Evolutionary conservation across 2,113 vertebrate genomes (phyloP), one percentile per base, ranked within the genome.

Genomic region (Columba livia): DNA sequence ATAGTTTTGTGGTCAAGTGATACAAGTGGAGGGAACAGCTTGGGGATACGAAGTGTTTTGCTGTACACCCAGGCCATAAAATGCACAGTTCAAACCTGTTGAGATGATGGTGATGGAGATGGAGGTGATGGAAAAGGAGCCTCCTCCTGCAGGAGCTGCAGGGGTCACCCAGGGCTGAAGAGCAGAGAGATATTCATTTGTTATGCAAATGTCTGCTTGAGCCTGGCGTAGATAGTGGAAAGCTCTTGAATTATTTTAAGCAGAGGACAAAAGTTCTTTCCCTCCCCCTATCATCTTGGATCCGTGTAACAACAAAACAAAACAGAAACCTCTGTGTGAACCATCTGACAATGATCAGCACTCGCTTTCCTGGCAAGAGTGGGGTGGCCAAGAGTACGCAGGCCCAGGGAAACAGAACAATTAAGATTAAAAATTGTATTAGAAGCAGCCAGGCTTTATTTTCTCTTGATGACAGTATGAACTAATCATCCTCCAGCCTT

Each of bases 161-260:
- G 78, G 42, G 79, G 62, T 87, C 82, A 88, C 50, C 19, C 2
- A 0, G 31, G 78, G 70, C 10, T 79, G 89, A 79, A 71, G 28
- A 50, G 54, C 1, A 3, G 56, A 79, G 85, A 75, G 72, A 91
- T 79, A 67, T 31, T 95, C 42, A 75, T 96, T 96, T 96, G 95
- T 94, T 94, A 96, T 94, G 96, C 96, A 96, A 96, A 96, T 90
- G 1, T 64, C 86, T 88, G 51, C 84, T 85, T 38, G 36, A 84
- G 89, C 54, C 91, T 96, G 95, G 92, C 23, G 5, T 79, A 90
- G 85, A 57, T 66, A 74, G 96, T 94, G 92, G 95, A 96, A 96
- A 96, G 92, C 94, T 94, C 74, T 94, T 95, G 6, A 94, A 94
- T 95, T 97, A 94, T 95, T 97, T 96, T 95, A 96, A 94, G 91